These are phyloP conservation scores for Amaurobius ferox DNA, from an alignment of 2,888 invertebrate species.

Conservation along the genomic window DNA sequence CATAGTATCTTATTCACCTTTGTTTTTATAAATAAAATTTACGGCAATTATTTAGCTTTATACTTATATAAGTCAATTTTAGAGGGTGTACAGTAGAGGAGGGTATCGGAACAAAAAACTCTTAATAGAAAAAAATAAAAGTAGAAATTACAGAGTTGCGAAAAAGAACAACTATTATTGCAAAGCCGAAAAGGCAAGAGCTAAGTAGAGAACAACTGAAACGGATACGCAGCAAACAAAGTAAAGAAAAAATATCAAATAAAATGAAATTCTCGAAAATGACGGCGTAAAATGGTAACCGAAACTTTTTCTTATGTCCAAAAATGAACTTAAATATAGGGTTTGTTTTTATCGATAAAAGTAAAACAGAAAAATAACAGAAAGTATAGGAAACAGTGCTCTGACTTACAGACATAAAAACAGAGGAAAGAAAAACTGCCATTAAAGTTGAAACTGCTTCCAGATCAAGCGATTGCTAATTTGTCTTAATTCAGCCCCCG, in stretches of 20 bases:
- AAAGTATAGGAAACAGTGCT: constrained; percentile 15
- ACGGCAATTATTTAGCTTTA: neutral
- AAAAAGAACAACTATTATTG: constrained; percentile 12
- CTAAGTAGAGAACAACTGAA: constrained; percentile 10
- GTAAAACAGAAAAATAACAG: constrained; percentile 29
- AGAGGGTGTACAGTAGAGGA: neutral
- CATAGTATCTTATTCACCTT: neutral
- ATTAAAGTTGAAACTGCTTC: constrained; percentile 69
- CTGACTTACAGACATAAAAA: constrained; percentile 12
- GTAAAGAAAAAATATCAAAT: neutral
- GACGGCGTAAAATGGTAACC: constrained; percentile 7
- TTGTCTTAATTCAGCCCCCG: constrained; percentile 68
- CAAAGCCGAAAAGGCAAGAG: neutral
- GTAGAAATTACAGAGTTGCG: neutral
- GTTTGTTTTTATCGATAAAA: constrained; percentile 54
- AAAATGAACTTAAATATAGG: constrained; percentile 56
- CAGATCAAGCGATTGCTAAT: constrained; percentile 63
- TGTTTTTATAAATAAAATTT: neutral
- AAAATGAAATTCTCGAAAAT: constrained; percentile 16
- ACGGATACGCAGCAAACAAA: neutral
- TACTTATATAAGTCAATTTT: neutral
- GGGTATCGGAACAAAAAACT: neutral
- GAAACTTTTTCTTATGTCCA: constrained; percentile 2
- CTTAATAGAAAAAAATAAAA: neutral
- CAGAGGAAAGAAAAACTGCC: constrained; percentile 21